phyloP scores from a whole-genome alignment of 2,113 vertebrate genomes.

The Apteryx owenii region DNA sequence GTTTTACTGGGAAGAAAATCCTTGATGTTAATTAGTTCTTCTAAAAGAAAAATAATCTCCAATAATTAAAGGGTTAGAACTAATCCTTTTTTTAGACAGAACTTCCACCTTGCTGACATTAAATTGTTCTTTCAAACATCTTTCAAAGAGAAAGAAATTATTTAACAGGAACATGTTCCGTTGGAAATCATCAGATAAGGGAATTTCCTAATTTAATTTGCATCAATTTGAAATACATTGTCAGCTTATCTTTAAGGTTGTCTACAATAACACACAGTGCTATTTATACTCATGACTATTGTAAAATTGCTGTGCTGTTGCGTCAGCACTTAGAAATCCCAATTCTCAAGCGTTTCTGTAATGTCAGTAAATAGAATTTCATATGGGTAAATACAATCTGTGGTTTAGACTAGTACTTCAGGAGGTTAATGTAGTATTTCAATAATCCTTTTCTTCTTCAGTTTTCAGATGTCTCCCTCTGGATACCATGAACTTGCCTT shows the following conservation, averaged over 20 bases:
- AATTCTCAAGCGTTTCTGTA: neutral
- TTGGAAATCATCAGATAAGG: neutral
- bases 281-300: neutral
- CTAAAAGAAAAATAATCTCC: constrained; percentile 33
- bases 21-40: constrained; percentile 23
- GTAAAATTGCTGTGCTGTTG: neutral
- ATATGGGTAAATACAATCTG: neutral
- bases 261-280: neutral
- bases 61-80: constrained; percentile 34
- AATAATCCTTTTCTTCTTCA: neutral
- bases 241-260: neutral
- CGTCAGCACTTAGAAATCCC: neutral
- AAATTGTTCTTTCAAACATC: neutral
- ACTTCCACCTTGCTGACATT: neutral
- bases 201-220: neutral
- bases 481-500: neutral
- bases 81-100: constrained; percentile 17
- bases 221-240: neutral
- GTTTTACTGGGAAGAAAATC: neutral
- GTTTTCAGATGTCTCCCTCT: neutral
- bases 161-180: neutral
- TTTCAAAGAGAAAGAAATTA: neutral
- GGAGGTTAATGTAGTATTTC: neutral
- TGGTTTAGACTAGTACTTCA: neutral
- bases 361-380: neutral